Conservation (phyloP, 2,797 vertebrate species). For the Oceanodroma leucorhoa region DNA sequence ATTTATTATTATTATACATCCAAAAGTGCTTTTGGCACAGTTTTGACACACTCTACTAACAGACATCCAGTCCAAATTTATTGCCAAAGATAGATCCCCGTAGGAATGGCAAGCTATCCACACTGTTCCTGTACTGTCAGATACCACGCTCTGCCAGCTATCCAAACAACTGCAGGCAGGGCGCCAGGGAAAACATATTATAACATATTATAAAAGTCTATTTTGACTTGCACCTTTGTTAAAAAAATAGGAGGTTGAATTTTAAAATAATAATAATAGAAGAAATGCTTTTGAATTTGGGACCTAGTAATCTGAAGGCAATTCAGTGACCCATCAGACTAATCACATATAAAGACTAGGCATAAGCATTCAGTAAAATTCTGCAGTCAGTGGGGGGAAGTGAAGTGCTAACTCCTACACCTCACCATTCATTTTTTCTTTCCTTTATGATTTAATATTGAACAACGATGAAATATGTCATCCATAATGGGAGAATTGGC, state of each 20-base stretch:
- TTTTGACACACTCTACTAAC: slow-evolving; percentile 44
- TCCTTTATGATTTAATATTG: slow-evolving; percentile 30
- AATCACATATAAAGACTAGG: neutral
- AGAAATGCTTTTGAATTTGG: slow-evolving; percentile 37
- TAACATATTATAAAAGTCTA: slow-evolving; percentile 41
- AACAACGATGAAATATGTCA: slow-evolving; percentile 8
- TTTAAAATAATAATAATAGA: slow-evolving; percentile 55
- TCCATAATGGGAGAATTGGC: slow-evolving; percentile 12
- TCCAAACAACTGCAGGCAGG: slow-evolving; percentile 53
- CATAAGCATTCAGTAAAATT: neutral
- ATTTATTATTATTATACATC: slow-evolving; percentile 63
- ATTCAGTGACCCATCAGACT: slow-evolving; percentile 37
- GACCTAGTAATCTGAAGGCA: slow-evolving; percentile 22
- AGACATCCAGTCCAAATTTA: slow-evolving; percentile 59
- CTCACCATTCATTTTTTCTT: slow-evolving; percentile 1
- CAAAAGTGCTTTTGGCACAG: slow-evolving; percentile 64
- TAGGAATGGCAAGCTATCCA: slow-evolving; percentile 36
- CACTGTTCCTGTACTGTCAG: slow-evolving; percentile 26
- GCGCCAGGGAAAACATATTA: slow-evolving; percentile 64
- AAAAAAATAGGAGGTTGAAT: slow-evolving; percentile 30
- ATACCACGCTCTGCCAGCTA: slow-evolving; percentile 29
- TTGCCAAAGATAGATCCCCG: slow-evolving; percentile 44
- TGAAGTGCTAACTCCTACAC: slow-evolving; percentile 8
- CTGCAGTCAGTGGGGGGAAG: neutral
- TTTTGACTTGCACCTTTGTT: slow-evolving; percentile 52